A percentile compares a stretch with the other conserved stretches of the same genome.
Conservation (phyloP, 64 coral and sea anemone genomes). For the Anthopleura sola region DNA sequence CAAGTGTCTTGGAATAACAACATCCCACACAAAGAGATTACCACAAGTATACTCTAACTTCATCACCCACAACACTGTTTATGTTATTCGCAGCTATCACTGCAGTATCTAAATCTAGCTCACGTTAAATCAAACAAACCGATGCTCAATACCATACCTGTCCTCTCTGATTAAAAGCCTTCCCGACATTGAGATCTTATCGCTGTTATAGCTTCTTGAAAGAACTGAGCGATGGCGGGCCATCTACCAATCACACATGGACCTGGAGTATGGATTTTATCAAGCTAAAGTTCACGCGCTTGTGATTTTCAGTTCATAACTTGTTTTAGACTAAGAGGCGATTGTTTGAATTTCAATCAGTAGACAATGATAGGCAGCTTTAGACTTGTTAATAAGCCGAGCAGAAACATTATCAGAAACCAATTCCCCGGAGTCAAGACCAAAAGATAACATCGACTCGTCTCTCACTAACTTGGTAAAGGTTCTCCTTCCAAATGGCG, state of each 20-base stretch:
- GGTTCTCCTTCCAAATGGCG: background rate
- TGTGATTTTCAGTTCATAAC: background rate
- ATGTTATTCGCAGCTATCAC: constrained; percentile 8
- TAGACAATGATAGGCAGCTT: background rate
- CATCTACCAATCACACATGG: background rate
- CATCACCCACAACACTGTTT: background rate
- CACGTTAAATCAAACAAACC: constrained; percentile 9
- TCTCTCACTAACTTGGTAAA: background rate
- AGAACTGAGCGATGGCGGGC: background rate
- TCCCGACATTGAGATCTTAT: constrained; percentile 7
- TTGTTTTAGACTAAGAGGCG: background rate
- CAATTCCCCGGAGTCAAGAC: background rate
- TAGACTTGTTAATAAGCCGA: no score
- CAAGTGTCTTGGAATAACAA: constrained; percentile 2
- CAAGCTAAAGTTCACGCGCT: background rate
- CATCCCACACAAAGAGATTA: constrained; percentile 17
- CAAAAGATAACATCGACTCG: background rate
- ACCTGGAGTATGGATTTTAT: background rate
- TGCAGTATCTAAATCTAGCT: background rate
- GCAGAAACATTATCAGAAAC: background rate
- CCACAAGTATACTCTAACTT: constrained; percentile 4
- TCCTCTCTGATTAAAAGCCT: constrained; percentile 26
- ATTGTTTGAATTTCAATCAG: background rate
- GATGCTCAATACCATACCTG: constrained; percentile 20
- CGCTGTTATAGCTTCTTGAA: background rate